A percentile compares a stretch with the other conserved stretches of the same genome.
Evolutionary conservation across 2,797 vertebrate species (phyloP).

Genomic region (Macroramphosus scolopax): DNA sequence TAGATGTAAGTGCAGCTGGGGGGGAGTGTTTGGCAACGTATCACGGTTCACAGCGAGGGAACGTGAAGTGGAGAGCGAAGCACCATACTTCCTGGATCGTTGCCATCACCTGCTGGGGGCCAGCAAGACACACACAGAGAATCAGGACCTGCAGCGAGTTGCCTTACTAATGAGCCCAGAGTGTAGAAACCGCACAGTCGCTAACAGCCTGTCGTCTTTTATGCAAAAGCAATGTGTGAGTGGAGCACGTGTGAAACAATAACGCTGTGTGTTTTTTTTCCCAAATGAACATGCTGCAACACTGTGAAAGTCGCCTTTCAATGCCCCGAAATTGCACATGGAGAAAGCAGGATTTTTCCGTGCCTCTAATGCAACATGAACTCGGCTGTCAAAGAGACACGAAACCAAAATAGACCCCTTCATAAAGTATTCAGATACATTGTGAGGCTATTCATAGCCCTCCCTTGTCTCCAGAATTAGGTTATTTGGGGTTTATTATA

Average conservation of each 20-base stretch:
- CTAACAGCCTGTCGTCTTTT: neutral
- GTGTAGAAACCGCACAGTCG: constrained; percentile 40
- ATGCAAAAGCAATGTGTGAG: constrained; percentile 6
- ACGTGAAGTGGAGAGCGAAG: constrained; percentile 33
- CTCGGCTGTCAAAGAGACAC: constrained; percentile 36
- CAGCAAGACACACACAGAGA: constrained; percentile 34
- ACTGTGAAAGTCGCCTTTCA: constrained; percentile 13
- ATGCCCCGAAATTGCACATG: constrained; percentile 21
- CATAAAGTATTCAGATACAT: constrained; percentile 68
- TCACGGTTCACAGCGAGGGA: constrained; percentile 13
- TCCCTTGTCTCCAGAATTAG: constrained; percentile 49
- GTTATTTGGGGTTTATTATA: constrained; percentile 45
- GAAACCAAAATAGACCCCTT: constrained; percentile 60
- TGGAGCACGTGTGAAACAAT: constrained; percentile 9
- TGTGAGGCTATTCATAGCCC: constrained; percentile 57
- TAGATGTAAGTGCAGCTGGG: constrained; percentile 37
- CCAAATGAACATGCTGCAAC: constrained; percentile 18
- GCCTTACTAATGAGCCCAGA: constrained; percentile 39
- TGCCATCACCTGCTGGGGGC: constrained; percentile 42
- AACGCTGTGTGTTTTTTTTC: constrained; percentile 11
- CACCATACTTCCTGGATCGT: constrained; percentile 35
- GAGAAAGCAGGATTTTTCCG: constrained; percentile 35
- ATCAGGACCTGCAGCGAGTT: constrained; percentile 42
- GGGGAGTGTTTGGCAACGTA: constrained; percentile 27
- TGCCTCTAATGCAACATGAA: constrained; percentile 37